Percentiles rank a stretch among this genome's conserved stretches.
phyloP scores from a whole-genome alignment of 2,113 vertebrate genomes.

The Dermatemys mawii region DNA sequence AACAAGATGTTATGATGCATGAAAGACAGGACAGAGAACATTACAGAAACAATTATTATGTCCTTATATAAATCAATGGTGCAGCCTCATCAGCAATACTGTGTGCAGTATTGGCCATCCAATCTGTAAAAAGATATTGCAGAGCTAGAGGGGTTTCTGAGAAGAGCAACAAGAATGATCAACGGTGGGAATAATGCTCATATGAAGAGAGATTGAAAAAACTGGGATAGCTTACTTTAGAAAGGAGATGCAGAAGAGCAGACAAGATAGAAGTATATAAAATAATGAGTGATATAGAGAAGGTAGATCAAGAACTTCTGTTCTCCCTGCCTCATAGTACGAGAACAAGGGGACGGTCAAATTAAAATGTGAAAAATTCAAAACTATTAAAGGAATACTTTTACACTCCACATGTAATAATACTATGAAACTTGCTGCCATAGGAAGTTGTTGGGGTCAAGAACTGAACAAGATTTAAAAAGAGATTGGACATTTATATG shows the following conservation, averaged over 20 bases:
- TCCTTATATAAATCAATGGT: neutral
- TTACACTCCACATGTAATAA: neutral
- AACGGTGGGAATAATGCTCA: neutral
- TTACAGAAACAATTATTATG: neutral
- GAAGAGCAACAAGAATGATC: neutral
- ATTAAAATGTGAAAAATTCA: neutral
- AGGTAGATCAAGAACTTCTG: neutral
- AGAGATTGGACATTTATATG: neutral
- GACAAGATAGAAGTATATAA: neutral
- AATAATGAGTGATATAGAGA: neutral
- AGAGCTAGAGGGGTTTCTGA: neutral
- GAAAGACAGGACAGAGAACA: neutral
- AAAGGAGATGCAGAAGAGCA: neutral
- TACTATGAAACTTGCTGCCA: neutral
- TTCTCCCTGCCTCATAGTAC: neutral
- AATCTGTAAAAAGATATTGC: neutral
- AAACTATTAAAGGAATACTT: neutral
- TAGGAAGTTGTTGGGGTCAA: neutral
- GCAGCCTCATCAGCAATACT: neutral
- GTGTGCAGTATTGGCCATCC: neutral
- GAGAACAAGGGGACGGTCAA: neutral
- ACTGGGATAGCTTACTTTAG: neutral
- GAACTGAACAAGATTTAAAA: conserved; percentile 13
- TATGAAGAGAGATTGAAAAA: neutral
- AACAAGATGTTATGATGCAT: neutral